Conservation (phyloP, 2,113 vertebrate genomes). For the Clinocottus analis region DNA sequence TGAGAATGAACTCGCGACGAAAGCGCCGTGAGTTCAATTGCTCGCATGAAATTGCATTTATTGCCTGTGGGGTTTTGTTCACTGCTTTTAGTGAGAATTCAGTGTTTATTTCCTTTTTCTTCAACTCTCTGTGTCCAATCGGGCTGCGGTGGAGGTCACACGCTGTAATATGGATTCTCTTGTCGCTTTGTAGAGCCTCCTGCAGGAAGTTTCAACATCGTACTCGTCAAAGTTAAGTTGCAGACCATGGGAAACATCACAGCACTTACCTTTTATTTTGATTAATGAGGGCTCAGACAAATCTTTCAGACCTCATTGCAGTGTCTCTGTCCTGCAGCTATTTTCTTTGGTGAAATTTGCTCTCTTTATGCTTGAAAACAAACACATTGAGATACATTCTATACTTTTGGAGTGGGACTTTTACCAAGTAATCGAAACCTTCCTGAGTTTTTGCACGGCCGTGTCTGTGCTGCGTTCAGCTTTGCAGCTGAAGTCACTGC, state of each 20-base stretch:
- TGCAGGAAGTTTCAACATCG: constrained; percentile 12
- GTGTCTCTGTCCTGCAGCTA: constrained; percentile 9
- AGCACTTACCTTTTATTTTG: constrained; percentile 3
- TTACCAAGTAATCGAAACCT: constrained; percentile 45
- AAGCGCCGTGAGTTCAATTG: constrained; percentile 21
- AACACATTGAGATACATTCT: constrained; percentile 5
- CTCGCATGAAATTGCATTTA: constrained; percentile 52
- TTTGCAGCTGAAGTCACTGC: constrained; percentile 66
- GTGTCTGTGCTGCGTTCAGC: constrained; percentile 38
- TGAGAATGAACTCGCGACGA: constrained; percentile 32
- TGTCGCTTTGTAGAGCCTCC: constrained; percentile 30
- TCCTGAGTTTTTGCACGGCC: constrained; percentile 38
- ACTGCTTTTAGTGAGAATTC: constrained; percentile 11
- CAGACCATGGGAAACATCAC: constrained; percentile 6
- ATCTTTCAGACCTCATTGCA: not conserved
- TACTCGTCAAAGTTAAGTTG: constrained; percentile 16
- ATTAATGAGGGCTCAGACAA: not conserved
- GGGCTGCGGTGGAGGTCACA: constrained; percentile 13
- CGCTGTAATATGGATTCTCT: not conserved
- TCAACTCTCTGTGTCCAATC: constrained; percentile 1
- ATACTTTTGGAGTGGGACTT: constrained; percentile 9
- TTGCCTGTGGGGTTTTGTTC: not conserved
- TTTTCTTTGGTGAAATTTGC: constrained; percentile 18
- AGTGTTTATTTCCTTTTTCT: constrained; percentile 21
- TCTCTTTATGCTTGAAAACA: constrained; percentile 21